These are phyloP conservation scores for Macrophya alboannulata DNA, from an alignment of 2,888 invertebrate species.

Conservation along the genomic window DNA sequence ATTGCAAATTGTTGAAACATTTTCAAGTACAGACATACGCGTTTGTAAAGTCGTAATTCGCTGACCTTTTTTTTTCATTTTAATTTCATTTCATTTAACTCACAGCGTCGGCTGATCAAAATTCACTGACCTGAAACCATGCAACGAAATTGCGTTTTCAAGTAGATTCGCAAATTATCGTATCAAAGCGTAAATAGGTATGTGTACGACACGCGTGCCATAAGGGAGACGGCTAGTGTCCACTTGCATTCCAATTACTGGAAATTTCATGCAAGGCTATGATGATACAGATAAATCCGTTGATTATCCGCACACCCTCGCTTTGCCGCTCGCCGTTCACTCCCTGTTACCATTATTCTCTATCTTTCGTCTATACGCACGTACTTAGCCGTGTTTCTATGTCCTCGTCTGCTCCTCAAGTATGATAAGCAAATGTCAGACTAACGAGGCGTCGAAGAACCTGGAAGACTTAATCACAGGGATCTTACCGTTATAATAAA, in stretches of 20 bases:
- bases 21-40: neutral
- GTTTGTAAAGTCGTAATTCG: no score
- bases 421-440: conserved; percentile 21
- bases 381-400: conserved; percentile 1
- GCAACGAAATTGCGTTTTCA: neutral
- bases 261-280: neutral
- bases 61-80: neutral
- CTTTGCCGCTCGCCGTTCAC: neutral
- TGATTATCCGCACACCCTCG: neutral
- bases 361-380: neutral
- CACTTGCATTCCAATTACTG: neutral
- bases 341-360: neutral
- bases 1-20: neutral
- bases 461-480: conserved; percentile 31
- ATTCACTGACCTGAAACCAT: neutral
- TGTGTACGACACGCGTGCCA: neutral
- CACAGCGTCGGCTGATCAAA: neutral
- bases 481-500: neutral
- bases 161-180: neutral
- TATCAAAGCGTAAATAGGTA: neutral
- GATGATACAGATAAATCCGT: neutral
- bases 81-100: neutral
- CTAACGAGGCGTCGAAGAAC: conserved; percentile 46
- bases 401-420: neutral
- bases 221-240: neutral